phyloP scores from a whole-genome alignment of 1,140 invertebrate species.

The Pomacea maculata region DNA sequence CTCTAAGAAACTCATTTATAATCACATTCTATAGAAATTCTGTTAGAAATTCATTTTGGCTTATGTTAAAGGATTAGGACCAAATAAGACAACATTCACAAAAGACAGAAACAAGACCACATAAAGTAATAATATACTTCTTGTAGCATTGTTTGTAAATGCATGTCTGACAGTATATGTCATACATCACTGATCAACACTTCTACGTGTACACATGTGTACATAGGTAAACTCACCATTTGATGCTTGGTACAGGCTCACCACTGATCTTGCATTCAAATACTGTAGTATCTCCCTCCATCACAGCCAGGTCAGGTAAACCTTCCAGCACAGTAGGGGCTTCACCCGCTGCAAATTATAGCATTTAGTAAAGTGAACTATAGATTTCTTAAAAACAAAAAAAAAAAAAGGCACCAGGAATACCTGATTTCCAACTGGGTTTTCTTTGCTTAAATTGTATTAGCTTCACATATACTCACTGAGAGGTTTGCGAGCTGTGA shows the following conservation, averaged over 20 bases:
- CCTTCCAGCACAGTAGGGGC: conserved; percentile 54
- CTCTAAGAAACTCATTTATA: no score
- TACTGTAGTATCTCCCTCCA: conserved; percentile 46
- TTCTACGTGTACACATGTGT: not conserved
- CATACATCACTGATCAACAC: not conserved
- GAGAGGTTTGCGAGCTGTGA: conserved; percentile 76
- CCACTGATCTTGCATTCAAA: conserved; percentile 56
- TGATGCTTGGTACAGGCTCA: conserved; percentile 50
- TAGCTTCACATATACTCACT: conserved; percentile 34
- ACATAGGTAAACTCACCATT: conserved; percentile 42
- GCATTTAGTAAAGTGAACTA: not conserved
- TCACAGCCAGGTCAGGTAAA: conserved; percentile 50
- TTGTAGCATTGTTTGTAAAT: no score
- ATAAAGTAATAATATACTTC: no score
- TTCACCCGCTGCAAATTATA: conserved; percentile 50
- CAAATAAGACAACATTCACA: no score
- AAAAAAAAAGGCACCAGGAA: no score
- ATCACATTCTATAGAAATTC: no score
- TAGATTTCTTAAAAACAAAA: not conserved
- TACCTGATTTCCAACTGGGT: not conserved
- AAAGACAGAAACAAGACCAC: no score
- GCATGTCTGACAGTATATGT: no score
- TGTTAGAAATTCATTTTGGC: no score
- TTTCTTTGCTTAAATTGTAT: not conserved
- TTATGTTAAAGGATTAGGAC: no score